Evolutionary conservation across 2,797 vertebrate genomes (phyloP).

Genomic region (Threskiornis aethiopicus): DNA sequence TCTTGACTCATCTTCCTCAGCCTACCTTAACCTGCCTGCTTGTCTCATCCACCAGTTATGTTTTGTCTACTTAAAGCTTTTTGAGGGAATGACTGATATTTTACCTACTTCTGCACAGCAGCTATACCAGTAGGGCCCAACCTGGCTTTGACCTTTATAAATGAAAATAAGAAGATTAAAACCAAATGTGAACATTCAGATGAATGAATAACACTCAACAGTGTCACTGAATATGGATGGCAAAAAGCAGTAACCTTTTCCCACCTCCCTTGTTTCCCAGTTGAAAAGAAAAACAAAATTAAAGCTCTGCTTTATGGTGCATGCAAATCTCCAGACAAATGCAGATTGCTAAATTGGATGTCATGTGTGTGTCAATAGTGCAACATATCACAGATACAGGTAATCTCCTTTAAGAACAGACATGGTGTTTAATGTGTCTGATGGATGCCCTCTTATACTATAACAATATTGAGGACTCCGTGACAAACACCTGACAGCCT

Average conservation of each 20-base stretch:
- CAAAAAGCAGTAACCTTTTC: neutral
- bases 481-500: constrained; percentile 4
- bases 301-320: constrained; percentile 47
- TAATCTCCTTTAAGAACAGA: constrained; percentile 27
- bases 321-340: constrained; percentile 31
- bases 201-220: neutral
- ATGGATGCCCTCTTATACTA: neutral
- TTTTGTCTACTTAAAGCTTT: neutral
- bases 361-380: neutral
- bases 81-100: neutral
- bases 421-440: neutral
- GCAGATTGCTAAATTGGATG: neutral
- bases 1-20: neutral
- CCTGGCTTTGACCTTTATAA: neutral
- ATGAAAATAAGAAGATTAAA: neutral
- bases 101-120: neutral
- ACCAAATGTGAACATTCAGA: neutral
- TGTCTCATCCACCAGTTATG: neutral
- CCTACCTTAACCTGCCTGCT: neutral
- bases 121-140: neutral
- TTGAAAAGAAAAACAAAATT: constrained; percentile 35
- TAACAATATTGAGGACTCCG: neutral
- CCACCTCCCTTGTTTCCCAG: neutral
- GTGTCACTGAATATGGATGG: neutral
- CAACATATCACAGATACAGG: neutral